Percentiles rank a stretch among this genome's conserved stretches.
Evolutionary conservation across 2,113 vertebrate genomes (phyloP).

Genomic region (Helogale parvula): DNA sequence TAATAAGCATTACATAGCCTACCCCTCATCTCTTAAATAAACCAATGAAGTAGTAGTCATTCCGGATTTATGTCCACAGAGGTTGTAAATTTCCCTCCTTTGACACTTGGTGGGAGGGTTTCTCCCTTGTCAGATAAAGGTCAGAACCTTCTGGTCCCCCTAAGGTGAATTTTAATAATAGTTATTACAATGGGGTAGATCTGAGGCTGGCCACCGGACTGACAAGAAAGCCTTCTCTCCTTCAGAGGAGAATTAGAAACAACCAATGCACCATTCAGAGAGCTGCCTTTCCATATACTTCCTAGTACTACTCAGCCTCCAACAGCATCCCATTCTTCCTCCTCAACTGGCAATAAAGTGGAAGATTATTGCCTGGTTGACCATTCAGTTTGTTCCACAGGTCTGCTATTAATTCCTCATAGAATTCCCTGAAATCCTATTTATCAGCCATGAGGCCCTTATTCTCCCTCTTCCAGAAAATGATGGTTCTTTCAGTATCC

Average conservation of each 20-base stretch:
- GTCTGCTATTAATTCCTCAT: background rate
- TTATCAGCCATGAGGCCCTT: background rate
- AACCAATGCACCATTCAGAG: background rate
- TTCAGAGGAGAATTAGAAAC: background rate
- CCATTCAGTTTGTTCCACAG: background rate
- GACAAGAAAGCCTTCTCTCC: background rate
- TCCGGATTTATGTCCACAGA: background rate
- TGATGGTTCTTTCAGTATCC: background rate
- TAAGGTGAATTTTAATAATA: background rate
- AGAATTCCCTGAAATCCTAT: background rate
- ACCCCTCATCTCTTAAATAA: background rate
- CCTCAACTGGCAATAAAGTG: background rate
- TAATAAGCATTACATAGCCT: background rate
- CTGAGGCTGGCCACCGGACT: background rate
- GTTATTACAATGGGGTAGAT: background rate
- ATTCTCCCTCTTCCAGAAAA: background rate
- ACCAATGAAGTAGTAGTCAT: background rate
- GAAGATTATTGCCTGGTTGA: background rate
- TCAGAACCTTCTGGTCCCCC: background rate
- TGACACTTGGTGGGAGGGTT: background rate
- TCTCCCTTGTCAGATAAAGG: background rate
- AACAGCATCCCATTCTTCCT: background rate
- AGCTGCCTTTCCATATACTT: background rate
- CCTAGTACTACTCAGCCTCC: background rate
- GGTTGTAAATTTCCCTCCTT: background rate